Conservation (phyloP, 1,140 invertebrate species). For the Drosophila orena region DNA sequence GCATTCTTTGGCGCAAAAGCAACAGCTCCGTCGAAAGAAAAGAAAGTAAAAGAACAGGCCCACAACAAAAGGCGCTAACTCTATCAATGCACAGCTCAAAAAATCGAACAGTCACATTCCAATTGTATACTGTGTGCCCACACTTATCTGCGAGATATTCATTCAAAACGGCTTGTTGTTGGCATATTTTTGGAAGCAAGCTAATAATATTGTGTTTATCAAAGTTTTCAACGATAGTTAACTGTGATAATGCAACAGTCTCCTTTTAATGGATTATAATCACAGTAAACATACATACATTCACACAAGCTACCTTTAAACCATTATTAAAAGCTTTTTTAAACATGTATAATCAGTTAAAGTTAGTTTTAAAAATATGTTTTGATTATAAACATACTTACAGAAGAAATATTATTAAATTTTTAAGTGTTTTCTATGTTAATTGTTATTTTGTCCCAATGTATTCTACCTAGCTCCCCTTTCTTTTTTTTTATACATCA, state of each 20-base stretch:
- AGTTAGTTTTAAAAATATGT: no score
- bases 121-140: not conserved
- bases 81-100: conserved; percentile 28
- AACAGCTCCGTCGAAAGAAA: conserved; percentile 33
- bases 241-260: not conserved
- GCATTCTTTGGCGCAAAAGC: conserved; percentile 60
- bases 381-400: no score
- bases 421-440: not conserved
- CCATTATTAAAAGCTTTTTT: no score
- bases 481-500: no score
- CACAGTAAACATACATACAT: no score
- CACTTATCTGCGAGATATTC: conserved; percentile 6
- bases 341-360: no score
- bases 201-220: conserved; percentile 12
- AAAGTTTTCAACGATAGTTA: not conserved
- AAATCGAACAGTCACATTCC: conserved; percentile 3
- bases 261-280: no score
- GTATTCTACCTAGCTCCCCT: not conserved
- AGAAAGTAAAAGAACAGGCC: conserved; percentile 35
- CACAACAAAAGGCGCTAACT: conserved; percentile 37
- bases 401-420: not conserved
- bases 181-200: conserved; percentile 1
- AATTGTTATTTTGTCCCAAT: not conserved
- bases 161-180: not conserved
- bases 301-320: no score